Conservation (phyloP, 2,888 invertebrate genomes). For the Hydraecia micacea region DNA sequence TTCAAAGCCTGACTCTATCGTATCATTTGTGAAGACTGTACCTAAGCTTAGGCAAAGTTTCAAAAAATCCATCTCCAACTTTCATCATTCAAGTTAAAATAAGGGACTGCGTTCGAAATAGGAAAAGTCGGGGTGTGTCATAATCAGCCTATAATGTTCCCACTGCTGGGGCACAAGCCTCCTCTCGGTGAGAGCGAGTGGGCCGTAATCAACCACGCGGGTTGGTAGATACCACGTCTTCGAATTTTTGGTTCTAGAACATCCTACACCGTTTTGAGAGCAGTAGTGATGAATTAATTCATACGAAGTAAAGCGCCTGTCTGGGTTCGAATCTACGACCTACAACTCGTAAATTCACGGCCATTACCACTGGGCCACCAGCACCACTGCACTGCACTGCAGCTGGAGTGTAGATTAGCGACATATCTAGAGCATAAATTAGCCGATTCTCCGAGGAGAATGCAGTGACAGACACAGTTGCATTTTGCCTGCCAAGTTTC, state of each 20-base stretch:
- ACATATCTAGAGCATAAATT: conserved; percentile 75
- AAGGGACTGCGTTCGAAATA: conserved; percentile 20
- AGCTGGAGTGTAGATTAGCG: conserved; percentile 64
- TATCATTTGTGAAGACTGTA: conserved; percentile 44
- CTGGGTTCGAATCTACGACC: neutral
- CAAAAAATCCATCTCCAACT: conserved; percentile 38
- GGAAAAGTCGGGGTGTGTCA: conserved; percentile 34
- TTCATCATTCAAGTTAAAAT: conserved; percentile 34
- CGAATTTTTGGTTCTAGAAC: neutral
- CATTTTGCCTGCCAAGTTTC: conserved; percentile 70
- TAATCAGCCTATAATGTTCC: neutral
- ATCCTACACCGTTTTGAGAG: neutral
- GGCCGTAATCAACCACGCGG: neutral
- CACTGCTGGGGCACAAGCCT: neutral
- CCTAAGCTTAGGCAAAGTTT: conserved; percentile 23
- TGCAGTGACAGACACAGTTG: conserved; percentile 66
- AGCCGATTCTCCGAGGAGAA: conserved; percentile 66
- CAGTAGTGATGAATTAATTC: too few species aligned
- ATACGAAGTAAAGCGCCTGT: neutral
- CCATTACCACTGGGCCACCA: too few species aligned
- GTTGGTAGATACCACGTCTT: neutral
- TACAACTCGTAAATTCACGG: too few species aligned
- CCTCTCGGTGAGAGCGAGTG: neutral
- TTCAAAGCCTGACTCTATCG: conserved; percentile 24
- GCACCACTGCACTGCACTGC: neutral